Evolutionary conservation across 2,888 invertebrate species (phyloP).

Genomic region (Galeruca laticollis): DNA sequence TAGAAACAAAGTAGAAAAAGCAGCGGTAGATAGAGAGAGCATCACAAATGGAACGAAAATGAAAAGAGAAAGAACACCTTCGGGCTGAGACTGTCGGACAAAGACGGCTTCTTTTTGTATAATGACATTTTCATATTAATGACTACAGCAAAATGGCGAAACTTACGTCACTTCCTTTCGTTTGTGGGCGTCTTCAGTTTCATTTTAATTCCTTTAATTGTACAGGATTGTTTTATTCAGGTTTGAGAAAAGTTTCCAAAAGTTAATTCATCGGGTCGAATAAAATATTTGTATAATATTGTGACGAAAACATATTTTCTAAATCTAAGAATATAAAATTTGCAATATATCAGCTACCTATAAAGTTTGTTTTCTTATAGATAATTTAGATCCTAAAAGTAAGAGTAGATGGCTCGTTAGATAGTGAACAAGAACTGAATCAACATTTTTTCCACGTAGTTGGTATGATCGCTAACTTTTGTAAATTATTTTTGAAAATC

Average conservation of each 20-base stretch:
- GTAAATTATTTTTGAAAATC: too few relatives aligned
- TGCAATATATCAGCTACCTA: too few relatives aligned
- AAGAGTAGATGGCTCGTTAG: too few relatives aligned
- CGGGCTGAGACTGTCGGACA: constrained; percentile 49
- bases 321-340: too few relatives aligned
- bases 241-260: background rate
- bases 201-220: constrained; percentile 36
- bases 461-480: too few relatives aligned
- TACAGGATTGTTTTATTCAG: constrained; percentile 21
- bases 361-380: too few relatives aligned
- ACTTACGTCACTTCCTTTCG: constrained; percentile 55
- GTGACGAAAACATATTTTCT: background rate
- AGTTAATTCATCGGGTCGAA: background rate
- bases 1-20: constrained; percentile 45
- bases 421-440: too few relatives aligned
- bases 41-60: constrained; percentile 39
- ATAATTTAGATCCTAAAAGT: too few relatives aligned
- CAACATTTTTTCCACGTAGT: too few relatives aligned
- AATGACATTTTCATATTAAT: constrained; percentile 61
- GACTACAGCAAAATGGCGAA: constrained; percentile 57
- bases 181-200: constrained; percentile 39
- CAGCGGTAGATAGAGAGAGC: constrained; percentile 40
- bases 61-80: constrained; percentile 47
- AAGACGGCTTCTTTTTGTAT: constrained; percentile 57
- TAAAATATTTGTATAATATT: background rate